Conservation (phyloP, 2,113 vertebrate genomes). For the Ptilonorhynchus violaceus region DNA sequence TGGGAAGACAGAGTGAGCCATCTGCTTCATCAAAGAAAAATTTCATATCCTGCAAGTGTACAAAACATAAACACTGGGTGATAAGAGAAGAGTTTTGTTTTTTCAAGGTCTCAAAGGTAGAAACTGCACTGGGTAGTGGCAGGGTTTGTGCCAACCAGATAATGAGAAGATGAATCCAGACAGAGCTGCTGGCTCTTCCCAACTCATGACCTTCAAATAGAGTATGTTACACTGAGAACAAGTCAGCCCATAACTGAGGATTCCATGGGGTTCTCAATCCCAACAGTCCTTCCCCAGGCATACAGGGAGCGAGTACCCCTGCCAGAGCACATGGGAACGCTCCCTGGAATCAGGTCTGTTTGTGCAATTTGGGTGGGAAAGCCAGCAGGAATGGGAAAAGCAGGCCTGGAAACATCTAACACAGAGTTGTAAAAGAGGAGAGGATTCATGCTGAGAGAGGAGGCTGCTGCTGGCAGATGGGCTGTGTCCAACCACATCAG, state of each 20-base stretch:
- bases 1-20: neutral
- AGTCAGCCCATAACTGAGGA: neutral
- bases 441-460: neutral
- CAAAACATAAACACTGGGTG: neutral
- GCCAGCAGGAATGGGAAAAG: neutral
- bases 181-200: neutral
- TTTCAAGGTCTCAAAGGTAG: neutral
- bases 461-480: neutral
- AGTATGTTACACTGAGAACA: neutral
- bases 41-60: neutral
- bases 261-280: neutral
- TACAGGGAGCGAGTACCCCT: rapidly evolving
- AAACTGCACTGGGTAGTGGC: neutral
- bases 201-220: neutral
- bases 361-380: neutral
- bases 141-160: neutral
- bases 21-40: slow-evolving; percentile 45
- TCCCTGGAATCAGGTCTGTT: neutral
- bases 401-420: slow-evolving; percentile 14
- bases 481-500: neutral
- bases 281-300: neutral
- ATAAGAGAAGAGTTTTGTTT: neutral
- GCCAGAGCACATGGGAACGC: neutral
- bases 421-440: neutral
- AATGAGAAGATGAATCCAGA: neutral